Evolutionary conservation across 2,888 invertebrate genomes (phyloP), one percentile per base, ranked within the genome.

Genomic region (Drosophila silvestris): DNA sequence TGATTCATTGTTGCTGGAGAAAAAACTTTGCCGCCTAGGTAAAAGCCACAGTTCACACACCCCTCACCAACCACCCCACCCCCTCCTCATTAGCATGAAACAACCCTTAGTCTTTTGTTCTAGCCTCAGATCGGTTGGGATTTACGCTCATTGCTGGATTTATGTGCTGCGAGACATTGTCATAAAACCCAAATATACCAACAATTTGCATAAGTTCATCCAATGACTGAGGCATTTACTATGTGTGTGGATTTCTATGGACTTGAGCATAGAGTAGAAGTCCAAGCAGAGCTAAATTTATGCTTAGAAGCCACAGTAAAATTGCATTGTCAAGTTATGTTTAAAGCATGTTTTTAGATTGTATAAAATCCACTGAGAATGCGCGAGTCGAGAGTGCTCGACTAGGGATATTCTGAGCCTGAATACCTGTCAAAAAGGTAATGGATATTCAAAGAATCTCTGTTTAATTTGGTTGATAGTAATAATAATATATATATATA

Each of bases 1-100:
- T 85, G 79, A 83, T 86, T 85, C 84, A 88, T 88, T 80, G 88
- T 77, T 72, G 80, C 65, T 7, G 5, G 35, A n/a, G 47, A 39
- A 37, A 63, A 61, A 83, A 57, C 52, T 79, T 74, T 74, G 47
- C 47, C 44, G 52, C 53, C 53, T 68, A 83, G 88, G 88, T 87
- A 63, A 84, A 58, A 61, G 66, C 74, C 51, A 19, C 19, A 54
- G 26, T 33, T 33, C 22, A 71, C 22, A 41, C 50, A 10, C 10
- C 30, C 47, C 14, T 16, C 41, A 16, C 47, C 9, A 47, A 4
- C 2, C 3, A 9, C 4, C 35, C 10, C 3, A 1, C 57, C 52
- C 44, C 10, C 54, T 14, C 53, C 79, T 89, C 79, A 87, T 87
- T 87, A 87, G 79, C 89, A 87, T 87, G 66, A 78, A 89, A 81